Percentiles rank a stretch among this genome's conserved stretches.
phyloP scores from a whole-genome alignment of 2,888 invertebrate genomes.

The Creontiades dilutus region DNA sequence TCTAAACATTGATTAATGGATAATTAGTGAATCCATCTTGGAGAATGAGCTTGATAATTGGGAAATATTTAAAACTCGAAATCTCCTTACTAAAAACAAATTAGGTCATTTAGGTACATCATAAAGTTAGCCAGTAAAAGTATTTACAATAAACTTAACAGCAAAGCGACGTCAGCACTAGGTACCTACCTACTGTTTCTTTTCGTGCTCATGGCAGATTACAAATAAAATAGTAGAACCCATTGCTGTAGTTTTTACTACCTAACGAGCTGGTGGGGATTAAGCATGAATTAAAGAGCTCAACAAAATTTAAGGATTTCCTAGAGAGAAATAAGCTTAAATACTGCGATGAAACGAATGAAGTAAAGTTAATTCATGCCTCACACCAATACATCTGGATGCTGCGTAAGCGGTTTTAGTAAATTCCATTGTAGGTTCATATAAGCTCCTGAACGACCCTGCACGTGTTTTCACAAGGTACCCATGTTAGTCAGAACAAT shows the following conservation, averaged over 20 bases:
- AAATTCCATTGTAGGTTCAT: background rate
- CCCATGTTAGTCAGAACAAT: background rate
- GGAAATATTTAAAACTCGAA: background rate
- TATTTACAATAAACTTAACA: conserved; percentile 20
- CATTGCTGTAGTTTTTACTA: no score
- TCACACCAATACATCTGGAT: no score
- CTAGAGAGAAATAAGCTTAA: no score
- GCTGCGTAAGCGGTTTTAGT: no score
- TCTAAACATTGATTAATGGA: conserved; percentile 9
- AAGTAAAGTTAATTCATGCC: no score
- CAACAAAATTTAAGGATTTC: no score
- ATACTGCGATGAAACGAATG: no score
- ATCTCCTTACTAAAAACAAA: conserved; percentile 3
- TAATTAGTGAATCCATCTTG: background rate
- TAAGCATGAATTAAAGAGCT: no score
- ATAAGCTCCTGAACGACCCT: conserved; percentile 30
- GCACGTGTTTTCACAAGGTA: background rate
- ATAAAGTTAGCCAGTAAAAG: background rate
- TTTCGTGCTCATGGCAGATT: background rate
- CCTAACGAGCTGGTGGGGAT: no score
- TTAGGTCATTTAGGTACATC: background rate
- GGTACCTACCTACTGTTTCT: background rate
- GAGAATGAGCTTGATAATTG: background rate
- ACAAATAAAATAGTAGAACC: no score
- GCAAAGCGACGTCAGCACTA: conserved; percentile 7